Evolutionary conservation across 1,140 invertebrate species (phyloP).

Genomic region (Euglossa dilemma): DNA sequence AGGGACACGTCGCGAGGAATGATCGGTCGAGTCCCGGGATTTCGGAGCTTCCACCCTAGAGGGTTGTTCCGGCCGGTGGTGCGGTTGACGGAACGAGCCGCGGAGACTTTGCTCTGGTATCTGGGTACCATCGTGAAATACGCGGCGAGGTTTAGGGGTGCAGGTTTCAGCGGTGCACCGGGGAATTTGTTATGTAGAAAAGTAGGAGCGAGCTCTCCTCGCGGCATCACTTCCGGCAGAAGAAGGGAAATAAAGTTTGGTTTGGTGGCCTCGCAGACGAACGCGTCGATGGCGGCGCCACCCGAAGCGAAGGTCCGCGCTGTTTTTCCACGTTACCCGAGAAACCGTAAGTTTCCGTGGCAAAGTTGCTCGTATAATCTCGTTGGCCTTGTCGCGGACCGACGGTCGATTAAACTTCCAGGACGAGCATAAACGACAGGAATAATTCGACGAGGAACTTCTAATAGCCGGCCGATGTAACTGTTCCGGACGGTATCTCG

Average conservation of each 20-base stretch:
- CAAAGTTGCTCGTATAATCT: neutral
- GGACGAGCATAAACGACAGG: neutral
- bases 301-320: neutral
- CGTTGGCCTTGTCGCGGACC: neutral
- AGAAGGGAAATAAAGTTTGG: neutral
- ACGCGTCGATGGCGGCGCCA: neutral
- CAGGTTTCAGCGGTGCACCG: neutral
- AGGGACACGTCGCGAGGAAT: slow-evolving; percentile 13
- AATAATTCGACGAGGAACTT: neutral
- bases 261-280: neutral
- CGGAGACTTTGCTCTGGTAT: slow-evolving; percentile 13
- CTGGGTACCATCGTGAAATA: slow-evolving; percentile 38
- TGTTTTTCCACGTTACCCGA: neutral
- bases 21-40: slow-evolving; percentile 25
- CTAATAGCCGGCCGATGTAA: neutral
- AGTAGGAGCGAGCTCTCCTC: neutral
- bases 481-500: neutral
- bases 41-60: neutral
- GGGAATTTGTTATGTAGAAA: slow-evolving; percentile 42
- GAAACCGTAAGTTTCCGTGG: neutral
- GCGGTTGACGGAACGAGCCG: slow-evolving; percentile 21
- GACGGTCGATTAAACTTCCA: neutral
- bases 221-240: neutral
- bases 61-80: neutral
- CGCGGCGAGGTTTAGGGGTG: slow-evolving; percentile 9